These are phyloP conservation scores for Sisyra terminalis DNA, from an alignment of 2,888 invertebrate species.

Conservation along the genomic window DNA sequence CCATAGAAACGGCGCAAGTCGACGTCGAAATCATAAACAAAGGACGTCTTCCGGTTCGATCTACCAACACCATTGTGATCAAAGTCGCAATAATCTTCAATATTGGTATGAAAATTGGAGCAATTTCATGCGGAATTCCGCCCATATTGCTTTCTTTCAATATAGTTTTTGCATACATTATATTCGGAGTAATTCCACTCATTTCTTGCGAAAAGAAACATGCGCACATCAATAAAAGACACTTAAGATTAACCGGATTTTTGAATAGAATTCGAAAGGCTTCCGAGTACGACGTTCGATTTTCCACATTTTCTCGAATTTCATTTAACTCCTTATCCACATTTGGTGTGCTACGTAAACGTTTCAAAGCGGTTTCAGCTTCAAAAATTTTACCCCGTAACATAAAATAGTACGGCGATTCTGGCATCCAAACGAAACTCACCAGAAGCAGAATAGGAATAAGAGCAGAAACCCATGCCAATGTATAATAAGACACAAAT, in stretches of 20 bases:
- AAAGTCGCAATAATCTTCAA: constrained; percentile 6
- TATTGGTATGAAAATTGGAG: constrained; percentile 2
- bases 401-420: constrained; percentile 6
- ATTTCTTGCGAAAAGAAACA: constrained; percentile 6
- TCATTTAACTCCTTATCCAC: constrained; percentile 4
- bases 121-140: background rate
- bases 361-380: background rate
- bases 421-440: constrained; percentile 6
- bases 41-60: constrained; percentile 5
- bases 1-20: constrained; percentile 5
- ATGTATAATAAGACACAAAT: constrained; percentile 1
- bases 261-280: constrained; percentile 2
- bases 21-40: constrained; percentile 5
- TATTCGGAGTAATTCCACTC: constrained; percentile 8
- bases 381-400: background rate
- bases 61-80: constrained; percentile 6
- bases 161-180: constrained; percentile 8
- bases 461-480: constrained; percentile 5
- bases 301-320: constrained; percentile 4
- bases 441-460: constrained; percentile 4
- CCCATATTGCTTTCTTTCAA: constrained; percentile 2
- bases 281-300: background rate
- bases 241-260: constrained; percentile 1
- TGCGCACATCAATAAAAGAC: constrained; percentile 3
- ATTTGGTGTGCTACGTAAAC: constrained; percentile 3